Evolutionary conservation across 2,113 vertebrate species (phyloP).

Genomic region (Megaleporinus macrocephalus): DNA sequence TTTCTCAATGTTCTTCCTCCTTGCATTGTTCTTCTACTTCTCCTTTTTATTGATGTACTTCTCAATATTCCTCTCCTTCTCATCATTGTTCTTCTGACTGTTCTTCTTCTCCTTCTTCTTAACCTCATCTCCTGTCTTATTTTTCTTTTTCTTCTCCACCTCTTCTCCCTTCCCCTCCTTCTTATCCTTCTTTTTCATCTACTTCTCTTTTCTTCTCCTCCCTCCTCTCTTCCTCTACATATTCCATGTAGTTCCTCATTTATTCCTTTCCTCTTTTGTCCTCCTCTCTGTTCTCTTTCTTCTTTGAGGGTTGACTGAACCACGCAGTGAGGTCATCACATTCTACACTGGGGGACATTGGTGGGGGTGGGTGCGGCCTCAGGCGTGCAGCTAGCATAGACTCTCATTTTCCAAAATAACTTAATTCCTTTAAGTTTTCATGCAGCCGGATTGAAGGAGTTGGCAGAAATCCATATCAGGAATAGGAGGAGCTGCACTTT

Average conservation of each 20-base stretch:
- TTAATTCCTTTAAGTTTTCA: background rate
- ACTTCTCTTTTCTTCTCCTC: background rate
- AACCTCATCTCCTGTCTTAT: background rate
- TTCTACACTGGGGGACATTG: too few species aligned
- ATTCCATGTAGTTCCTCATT: background rate
- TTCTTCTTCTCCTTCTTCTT: background rate
- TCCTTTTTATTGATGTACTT: too few species aligned
- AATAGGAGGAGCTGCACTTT: slow-evolving; percentile 41
- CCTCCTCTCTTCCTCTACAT: too few species aligned
- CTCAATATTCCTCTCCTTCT: too few species aligned
- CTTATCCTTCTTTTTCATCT: too few species aligned
- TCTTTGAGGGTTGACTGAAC: background rate
- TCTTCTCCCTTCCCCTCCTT: too few species aligned
- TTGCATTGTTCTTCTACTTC: too few species aligned
- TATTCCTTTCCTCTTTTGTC: background rate
- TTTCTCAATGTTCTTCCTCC: too few species aligned
- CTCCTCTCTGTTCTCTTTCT: background rate
- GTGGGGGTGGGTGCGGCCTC: too few species aligned
- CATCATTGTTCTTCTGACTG: too few species aligned
- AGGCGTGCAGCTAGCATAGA: slow-evolving; percentile 8
- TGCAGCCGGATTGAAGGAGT: background rate
- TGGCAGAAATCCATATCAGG: slow-evolving; percentile 26
- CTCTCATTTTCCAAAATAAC: slow-evolving; percentile 1
- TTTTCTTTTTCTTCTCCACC: too few species aligned
- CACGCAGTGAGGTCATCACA: too few species aligned